Base-by-base conservation (phyloP, 2,888 invertebrate genomes). In the Diloba caeruleocephala region DNA sequence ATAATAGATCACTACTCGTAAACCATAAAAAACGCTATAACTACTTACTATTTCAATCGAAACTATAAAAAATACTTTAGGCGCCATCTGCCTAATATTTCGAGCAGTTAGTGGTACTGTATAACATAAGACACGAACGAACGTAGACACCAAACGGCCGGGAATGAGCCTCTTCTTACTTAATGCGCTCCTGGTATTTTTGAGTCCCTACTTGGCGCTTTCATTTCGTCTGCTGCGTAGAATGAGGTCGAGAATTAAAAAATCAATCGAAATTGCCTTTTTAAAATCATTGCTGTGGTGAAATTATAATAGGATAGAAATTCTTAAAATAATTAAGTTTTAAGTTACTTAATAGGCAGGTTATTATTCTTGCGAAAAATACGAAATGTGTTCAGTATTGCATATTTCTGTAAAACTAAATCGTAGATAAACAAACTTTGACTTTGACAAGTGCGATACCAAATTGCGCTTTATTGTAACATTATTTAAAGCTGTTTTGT, bases 151-250 rank as follows among this genome's bases (percentile, higher is more conserved):
- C 42, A 31, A 29, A 41, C 12, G 14, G 42, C 14, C 38, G 60
- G 59, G 63, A 61, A 56, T 37, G 43, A 29, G 48, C 55, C 83
- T 82, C 79, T 66, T 78, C 34, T 31, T 54, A 26, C 46, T 32
- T 51, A 74, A 81, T 92, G 86, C 54, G 48, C 60, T 65, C 90
- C 90, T 91, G 72, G 89, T 92, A 90, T 77, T 83, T 85, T 82
- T 59, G 82, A 79, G 77, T 65, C 90, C 90, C 84, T 92, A 91
- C 91, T 90, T 86, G 90, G 90, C 79, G 82, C 87, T 84, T 87
- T 87, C 82, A 68, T 79, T 72, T 71, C 48, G 48, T 56, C 42
- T 37, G 48, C 38, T 29, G 33, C 10, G 8, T 28, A n/a, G n/a
- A 21, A 14, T 34, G 21, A 21, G 26, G 17, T 23, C 15, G 13